These are phyloP conservation scores for Minunthozetes semirufus DNA, from an alignment of 2,888 invertebrate species.

Conservation along the genomic window DNA sequence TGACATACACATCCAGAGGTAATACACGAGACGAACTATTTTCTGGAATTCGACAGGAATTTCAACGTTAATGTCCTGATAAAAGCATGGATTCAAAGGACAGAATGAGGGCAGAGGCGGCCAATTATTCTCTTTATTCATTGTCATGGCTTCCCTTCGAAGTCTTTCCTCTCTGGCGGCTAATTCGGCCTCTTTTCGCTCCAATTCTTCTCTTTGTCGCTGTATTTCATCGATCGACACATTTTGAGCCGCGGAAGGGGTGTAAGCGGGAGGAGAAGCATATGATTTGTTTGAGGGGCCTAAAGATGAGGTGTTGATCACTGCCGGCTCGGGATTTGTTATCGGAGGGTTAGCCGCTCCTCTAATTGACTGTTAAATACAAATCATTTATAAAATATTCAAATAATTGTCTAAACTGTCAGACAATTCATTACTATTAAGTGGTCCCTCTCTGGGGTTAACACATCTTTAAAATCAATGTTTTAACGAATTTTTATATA, in stretches of 20 bases:
- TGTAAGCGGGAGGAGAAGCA: constrained; percentile 52
- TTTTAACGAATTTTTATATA: too few species aligned
- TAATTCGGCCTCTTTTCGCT: constrained; percentile 81
- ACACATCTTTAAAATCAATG: too few species aligned
- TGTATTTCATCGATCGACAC: constrained; percentile 49
- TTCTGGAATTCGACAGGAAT: constrained; percentile 96
- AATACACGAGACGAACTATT: constrained; percentile 87
- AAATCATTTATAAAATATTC: too few species aligned
- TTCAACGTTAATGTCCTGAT: constrained; percentile 97
- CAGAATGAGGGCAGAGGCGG: constrained; percentile 92
- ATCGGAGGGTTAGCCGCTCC: constrained; percentile 26
- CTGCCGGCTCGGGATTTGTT: constrained; percentile 24
- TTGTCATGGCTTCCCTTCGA: constrained; percentile 54
- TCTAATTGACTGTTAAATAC: constrained; percentile 7
- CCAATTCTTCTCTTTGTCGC: constrained; percentile 61
- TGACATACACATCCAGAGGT: constrained; percentile 84
- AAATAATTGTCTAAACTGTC: too few species aligned
- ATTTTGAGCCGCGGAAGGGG: constrained; percentile 55
- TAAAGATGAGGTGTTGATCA: constrained; percentile 25
- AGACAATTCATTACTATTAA: too few species aligned
- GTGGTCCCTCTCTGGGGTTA: too few species aligned
- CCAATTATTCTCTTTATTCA: constrained; percentile 85
- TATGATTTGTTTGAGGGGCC: not conserved
- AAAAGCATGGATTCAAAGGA: constrained; percentile 90
- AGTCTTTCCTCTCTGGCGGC: constrained; percentile 82